Evolutionary conservation across 2,888 invertebrate species (phyloP).

Genomic region (Sinodicranocentrus sp.): DNA sequence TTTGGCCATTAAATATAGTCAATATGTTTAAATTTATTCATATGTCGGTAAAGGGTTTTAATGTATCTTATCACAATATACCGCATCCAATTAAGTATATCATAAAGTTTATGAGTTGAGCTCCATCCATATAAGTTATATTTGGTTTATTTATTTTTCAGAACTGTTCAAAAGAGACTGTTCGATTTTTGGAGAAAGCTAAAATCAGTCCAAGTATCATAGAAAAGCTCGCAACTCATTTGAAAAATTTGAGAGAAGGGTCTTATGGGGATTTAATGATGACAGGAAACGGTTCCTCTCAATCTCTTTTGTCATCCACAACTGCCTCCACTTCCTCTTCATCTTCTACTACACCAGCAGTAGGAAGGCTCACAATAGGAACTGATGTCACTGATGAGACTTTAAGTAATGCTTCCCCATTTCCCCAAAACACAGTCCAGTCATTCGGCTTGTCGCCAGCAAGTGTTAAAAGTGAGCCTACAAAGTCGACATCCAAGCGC

Average conservation of each 20-base stretch:
- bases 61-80: no score
- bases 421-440: slow-evolving; percentile 52
- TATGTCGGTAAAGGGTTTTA: no score
- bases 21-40: no score
- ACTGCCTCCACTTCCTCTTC: slow-evolving; percentile 51
- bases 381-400: slow-evolving; percentile 52
- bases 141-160: slow-evolving; percentile 29
- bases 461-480: slow-evolving; percentile 56
- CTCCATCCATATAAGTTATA: no score
- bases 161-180: slow-evolving; percentile 71
- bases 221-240: slow-evolving; percentile 69
- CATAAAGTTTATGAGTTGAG: no score
- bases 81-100: no score
- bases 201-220: slow-evolving; percentile 67
- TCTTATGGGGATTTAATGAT: slow-evolving; percentile 46
- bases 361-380: slow-evolving; percentile 42
- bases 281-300: slow-evolving; percentile 49
- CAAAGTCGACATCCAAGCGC: slow-evolving; percentile 46
- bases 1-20: no score
- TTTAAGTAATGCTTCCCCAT: slow-evolving; percentile 52
- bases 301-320: slow-evolving; percentile 55
- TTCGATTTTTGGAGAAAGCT: slow-evolving; percentile 70
- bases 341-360: slow-evolving; percentile 26
- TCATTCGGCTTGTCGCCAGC: slow-evolving; percentile 56
- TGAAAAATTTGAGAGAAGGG: slow-evolving; percentile 60